Conservation (phyloP, 2,113 vertebrate genomes). For the Struthidea cinerea region DNA sequence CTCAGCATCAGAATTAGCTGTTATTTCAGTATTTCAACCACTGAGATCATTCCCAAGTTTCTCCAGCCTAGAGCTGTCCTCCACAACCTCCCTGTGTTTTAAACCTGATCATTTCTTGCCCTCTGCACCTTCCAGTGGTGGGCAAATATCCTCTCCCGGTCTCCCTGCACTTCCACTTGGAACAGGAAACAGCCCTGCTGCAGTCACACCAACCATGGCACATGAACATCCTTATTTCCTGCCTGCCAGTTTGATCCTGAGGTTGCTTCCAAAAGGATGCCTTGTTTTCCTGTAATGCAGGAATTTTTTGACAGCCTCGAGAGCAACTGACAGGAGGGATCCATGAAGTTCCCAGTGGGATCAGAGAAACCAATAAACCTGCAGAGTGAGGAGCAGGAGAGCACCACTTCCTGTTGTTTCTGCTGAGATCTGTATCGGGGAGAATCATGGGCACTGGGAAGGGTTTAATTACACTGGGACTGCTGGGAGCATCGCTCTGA, state of each 20-base stretch:
- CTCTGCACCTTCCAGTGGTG: neutral
- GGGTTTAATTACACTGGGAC: neutral
- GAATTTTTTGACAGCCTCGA: neutral
- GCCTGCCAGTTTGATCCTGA: neutral
- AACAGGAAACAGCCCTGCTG: neutral
- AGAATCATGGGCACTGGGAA: neutral
- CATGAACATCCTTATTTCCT: neutral
- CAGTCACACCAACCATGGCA: neutral
- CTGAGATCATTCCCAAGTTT: neutral
- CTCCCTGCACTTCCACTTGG: neutral
- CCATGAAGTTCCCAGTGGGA: neutral
- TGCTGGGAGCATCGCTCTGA: neutral
- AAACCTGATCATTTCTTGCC: neutral
- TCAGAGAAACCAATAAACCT: neutral
- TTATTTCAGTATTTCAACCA: neutral
- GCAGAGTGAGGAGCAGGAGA: rapidly evolving
- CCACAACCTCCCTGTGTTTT: neutral
- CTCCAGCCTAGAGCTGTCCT: neutral
- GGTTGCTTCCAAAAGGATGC: neutral
- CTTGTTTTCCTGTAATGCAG: neutral
- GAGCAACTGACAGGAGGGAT: neutral
- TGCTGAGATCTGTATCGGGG: neutral
- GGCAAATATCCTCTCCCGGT: neutral
- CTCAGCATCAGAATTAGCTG: neutral
- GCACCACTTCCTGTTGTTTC: neutral